Base-by-base conservation (phyloP, 2,797 vertebrate genomes). In the Acestrorhynchus altus region DNA sequence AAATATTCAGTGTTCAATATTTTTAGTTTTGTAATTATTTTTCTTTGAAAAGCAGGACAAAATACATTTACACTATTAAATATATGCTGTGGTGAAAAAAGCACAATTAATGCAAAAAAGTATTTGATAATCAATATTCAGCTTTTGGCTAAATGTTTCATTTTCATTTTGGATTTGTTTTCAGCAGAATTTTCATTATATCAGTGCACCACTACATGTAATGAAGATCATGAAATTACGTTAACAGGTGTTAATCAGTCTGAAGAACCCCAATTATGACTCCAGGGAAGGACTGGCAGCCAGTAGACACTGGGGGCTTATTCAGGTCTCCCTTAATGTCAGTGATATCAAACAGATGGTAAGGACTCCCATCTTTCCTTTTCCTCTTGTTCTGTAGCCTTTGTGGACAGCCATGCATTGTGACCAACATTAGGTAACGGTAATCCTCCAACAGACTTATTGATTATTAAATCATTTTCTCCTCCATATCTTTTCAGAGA, bases 221-320 rank as follows among this genome's bases (percentile, higher is more conserved):
- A 16, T 15, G 15, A 15, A 51, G 8, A n/a, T n/a, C 6, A 4
- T n/a, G 1, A 51, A n/a, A 16, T 9, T 52, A 8, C 18, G 71
- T 24, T 67, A 8, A 35, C 87, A 99, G 97, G 96, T 98, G 66
- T 83, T 99, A 81, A 94, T 98, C 87, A 93, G 95, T 90, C 91
- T 99, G 88, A 92, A 94, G 83, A 99, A 98, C 88, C 96, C 96
- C 16, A 98, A 99, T 92, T 96, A 95, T 59, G 94, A 98, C 75
- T 92, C 89, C 86, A 95, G 94, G 42, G 96, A 97, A 61, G 94
- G 95, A 39, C 81, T 93, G 80, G 92, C 92, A 81, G 90, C 93
- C 87, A 92, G 90, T 86, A 96, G 92, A 91, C 96, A 98, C 89
- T 95, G 97, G 94, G 97, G 98, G 10, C 92, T 99, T 86, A 96